Conservation (phyloP, 2,113 vertebrate genomes). For the Gasterosteus nipponicus region DNA sequence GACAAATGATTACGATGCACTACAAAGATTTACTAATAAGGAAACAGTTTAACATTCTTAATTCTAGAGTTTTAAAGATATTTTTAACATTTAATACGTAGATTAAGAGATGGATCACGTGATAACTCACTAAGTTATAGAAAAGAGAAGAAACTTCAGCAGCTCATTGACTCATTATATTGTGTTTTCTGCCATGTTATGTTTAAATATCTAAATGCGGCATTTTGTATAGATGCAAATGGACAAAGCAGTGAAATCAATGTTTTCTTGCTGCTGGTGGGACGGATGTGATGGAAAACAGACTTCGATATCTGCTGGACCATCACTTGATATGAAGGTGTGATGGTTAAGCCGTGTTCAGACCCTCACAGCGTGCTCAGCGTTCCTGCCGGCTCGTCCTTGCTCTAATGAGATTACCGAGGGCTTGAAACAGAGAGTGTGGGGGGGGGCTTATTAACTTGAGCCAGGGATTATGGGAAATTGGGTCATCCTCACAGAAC, state of each 20-base stretch:
- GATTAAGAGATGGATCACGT: no score
- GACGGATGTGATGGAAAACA: no score
- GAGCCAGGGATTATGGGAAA: slow-evolving; percentile 78
- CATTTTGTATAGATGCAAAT: not conserved
- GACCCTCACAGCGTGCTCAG: slow-evolving; percentile 65
- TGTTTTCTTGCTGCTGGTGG: not conserved
- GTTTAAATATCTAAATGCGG: no score
- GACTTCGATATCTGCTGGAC: no score
- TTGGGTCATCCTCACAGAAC: slow-evolving; percentile 71
- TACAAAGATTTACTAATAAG: no score
- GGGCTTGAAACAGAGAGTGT: slow-evolving; percentile 22
- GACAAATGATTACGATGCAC: no score
- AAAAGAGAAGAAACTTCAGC: no score
- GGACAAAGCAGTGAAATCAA: not conserved
- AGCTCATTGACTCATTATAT: no score
- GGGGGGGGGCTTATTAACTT: slow-evolving; percentile 66
- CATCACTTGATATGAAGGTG: no score
- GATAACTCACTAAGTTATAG: no score
- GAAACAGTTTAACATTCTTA: no score
- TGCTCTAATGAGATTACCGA: slow-evolving; percentile 76
- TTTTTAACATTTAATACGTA: not conserved
- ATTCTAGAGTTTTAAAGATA: not conserved
- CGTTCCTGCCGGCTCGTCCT: slow-evolving; percentile 62
- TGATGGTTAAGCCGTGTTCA: not conserved
- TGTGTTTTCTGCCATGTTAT: no score